Evolutionary conservation across 2,113 vertebrate species (phyloP), one percentile per base, ranked within the genome.

Genomic region (Larimichthys polyactis): DNA sequence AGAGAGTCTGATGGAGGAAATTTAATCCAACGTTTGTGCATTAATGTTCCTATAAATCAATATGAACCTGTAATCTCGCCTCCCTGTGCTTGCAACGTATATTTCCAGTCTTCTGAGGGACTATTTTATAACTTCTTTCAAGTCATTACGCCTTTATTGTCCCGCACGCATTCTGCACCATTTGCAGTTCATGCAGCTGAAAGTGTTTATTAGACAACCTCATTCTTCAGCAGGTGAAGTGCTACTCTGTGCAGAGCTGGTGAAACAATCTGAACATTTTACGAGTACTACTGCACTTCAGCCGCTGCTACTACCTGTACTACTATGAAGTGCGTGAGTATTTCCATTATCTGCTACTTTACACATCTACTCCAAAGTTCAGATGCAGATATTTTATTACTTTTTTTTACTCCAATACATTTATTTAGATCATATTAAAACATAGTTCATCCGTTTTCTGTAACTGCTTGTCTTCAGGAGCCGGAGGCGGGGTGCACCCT

Each of bases 31-130:
- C 11, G 14, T 46, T 29, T 69, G 20, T 20, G 9, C 2, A 3
- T 66, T 70, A 78, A 65, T 79, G 59, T 49, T 66, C 14, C 17
- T 36, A 24, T 59, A 83, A 77, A 66, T 77, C 60, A 71, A 72
- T 44, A 49, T 32, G 10, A 6, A 74, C 7, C 17, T 12, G 24
- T 54, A 57, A 24, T 52, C 29, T 65, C 15, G 59, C 12, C 71
- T 58, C 71, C 7, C 64, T 15, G 24, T 44, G 36, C 1, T 15
- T 15, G 9, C 24, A 11, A 51, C 19, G 2, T 51, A 43, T 20
- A 60, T 67, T 65, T 52, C 24, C 75, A 32, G 20, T 43, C 20
- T 48, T 63, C 24, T 17, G 22, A 15, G 63, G 40, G 65, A 71
- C 14, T n/a, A 2, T 44, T 68, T 14, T 10, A 46, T 15, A 44